Conservation (phyloP, 2,797 vertebrate species). For the Delichon dasypus region DNA sequence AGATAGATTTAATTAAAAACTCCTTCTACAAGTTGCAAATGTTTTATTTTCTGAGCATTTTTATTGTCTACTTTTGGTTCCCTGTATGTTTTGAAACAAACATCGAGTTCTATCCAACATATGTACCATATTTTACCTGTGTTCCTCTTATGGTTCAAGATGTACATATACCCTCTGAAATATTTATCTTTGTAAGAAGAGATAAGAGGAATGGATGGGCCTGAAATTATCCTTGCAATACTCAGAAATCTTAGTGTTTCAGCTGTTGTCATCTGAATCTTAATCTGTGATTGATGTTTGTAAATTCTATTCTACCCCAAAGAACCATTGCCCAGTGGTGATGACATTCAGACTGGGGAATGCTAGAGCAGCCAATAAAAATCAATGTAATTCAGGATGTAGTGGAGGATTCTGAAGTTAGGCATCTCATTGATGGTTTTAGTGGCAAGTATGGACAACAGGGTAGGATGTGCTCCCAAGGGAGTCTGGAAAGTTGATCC, state of each 20-base stretch:
- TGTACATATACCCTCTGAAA: background rate
- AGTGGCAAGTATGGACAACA: background rate
- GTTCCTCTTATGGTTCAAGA: background rate
- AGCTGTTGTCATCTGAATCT: background rate
- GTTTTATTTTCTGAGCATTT: background rate
- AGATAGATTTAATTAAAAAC: background rate
- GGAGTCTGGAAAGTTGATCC: background rate
- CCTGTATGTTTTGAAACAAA: background rate
- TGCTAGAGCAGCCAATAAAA: background rate
- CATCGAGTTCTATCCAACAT: background rate
- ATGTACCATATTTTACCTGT: background rate
- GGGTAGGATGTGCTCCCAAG: background rate
- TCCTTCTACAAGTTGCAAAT: background rate
- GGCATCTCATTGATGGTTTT: background rate
- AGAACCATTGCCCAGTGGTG: background rate
- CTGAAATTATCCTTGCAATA: background rate
- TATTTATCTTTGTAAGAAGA: background rate
- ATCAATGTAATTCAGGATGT: background rate
- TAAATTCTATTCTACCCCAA: background rate
- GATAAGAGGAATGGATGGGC: background rate
- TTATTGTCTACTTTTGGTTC: background rate
- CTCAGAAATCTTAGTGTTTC: background rate
- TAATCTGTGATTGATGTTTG: background rate
- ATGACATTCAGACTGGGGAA: background rate
- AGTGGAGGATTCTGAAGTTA: background rate